These are phyloP conservation scores for Acanthochromis polyacanthus DNA, from an alignment of 2,113 vertebrate genomes.

Conservation along the genomic window DNA sequence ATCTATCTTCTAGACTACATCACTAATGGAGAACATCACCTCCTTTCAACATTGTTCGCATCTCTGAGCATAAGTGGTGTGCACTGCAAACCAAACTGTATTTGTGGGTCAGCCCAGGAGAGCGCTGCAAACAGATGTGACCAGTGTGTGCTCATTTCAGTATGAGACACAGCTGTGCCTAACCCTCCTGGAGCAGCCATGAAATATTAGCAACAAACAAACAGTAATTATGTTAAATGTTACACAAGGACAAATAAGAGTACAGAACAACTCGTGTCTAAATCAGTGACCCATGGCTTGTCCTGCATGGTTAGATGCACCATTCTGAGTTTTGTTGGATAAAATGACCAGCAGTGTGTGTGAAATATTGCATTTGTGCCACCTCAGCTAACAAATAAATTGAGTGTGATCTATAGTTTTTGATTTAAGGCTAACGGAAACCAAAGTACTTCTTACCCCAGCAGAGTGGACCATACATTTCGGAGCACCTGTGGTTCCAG, in stretches of 20 bases:
- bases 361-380: neutral
- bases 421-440: neutral
- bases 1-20: neutral
- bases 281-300: no score
- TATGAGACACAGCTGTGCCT: constrained; percentile 35
- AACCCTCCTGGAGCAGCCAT: neutral
- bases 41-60: neutral
- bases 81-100: neutral
- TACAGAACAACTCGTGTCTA: neutral
- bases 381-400: neutral
- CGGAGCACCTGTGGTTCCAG: constrained; percentile 95
- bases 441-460: constrained; percentile 86
- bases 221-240: constrained; percentile 11
- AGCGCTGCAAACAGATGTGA: constrained; percentile 43
- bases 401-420: neutral
- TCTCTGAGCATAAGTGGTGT: neutral
- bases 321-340: neutral
- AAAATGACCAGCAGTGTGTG: neutral
- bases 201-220: neutral
- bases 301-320: no score
- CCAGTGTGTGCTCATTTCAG: constrained; percentile 8
- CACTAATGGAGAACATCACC: no score
- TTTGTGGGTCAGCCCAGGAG: constrained; percentile 10
- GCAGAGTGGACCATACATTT: constrained; percentile 99
- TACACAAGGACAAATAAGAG: neutral